These are phyloP conservation scores for Parus major DNA, from an alignment of 2,113 vertebrate genomes.

Conservation along the genomic window DNA sequence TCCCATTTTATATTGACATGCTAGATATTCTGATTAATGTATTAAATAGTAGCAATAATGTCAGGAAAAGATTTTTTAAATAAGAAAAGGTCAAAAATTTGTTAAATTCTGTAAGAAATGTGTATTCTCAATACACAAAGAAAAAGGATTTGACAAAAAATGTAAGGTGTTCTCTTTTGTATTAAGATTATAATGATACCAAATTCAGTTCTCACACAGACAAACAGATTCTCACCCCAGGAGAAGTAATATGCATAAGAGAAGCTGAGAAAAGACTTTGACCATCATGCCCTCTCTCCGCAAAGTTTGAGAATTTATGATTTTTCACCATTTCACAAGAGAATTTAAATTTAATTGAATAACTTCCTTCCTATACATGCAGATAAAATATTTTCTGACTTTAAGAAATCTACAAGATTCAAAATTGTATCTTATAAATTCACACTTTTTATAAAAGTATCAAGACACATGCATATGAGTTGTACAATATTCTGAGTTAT, in stretches of 20 bases:
- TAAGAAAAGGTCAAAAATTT: not conserved
- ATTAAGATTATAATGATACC: not conserved
- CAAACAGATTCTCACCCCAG: not conserved
- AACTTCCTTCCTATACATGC: not conserved
- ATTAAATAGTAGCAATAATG: not conserved
- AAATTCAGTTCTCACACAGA: not conserved
- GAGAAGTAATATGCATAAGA: not conserved
- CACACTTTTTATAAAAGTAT: not conserved
- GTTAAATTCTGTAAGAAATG: not conserved
- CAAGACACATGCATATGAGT: not conserved
- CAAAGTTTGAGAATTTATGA: not conserved
- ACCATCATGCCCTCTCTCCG: not conserved
- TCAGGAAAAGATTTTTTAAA: not conserved
- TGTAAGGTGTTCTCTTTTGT: rapidly evolving
- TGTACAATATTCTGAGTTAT: not conserved
- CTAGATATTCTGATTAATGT: not conserved
- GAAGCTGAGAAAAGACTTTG: not conserved
- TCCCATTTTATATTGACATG: not conserved
- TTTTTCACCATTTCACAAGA: not conserved
- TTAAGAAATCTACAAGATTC: not conserved
- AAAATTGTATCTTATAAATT: not conserved
- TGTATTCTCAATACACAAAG: not conserved
- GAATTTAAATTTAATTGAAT: not conserved
- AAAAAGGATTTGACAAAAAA: not conserved
- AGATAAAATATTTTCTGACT: not conserved